Evolutionary conservation across 2,113 vertebrate genomes (phyloP).

Genomic region (Pipa parva): DNA sequence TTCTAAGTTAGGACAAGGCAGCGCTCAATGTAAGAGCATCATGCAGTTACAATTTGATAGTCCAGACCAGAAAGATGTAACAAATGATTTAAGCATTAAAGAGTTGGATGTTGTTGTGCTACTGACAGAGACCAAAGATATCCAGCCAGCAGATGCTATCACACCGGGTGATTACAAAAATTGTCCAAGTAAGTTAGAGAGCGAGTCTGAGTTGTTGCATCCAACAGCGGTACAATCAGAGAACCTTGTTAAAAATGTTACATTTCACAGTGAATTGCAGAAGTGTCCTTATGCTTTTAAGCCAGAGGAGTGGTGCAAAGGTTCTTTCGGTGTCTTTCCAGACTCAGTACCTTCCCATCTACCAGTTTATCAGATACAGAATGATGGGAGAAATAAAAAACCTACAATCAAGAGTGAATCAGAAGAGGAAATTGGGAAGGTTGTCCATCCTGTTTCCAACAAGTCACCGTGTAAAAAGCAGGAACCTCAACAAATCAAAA

Average conservation of each 20-base stretch:
- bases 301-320: not conserved
- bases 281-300: not conserved
- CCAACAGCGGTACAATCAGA: not conserved
- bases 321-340: not conserved
- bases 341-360: not conserved
- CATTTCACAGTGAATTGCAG: not conserved
- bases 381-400: not conserved
- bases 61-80: not conserved
- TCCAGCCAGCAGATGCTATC: not conserved
- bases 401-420: not conserved
- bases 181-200: not conserved
- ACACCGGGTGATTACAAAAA: not conserved
- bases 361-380: not conserved
- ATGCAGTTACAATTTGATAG: not conserved
- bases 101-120: too few species aligned
- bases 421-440: not conserved
- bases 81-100: not conserved
- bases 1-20: not conserved
- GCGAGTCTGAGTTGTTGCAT: not conserved
- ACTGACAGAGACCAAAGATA: not conserved
- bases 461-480: rapidly evolving
- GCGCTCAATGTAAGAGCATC: not conserved
- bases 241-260: not conserved
- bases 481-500: rapidly evolving
- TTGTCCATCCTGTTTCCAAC: too few species aligned